Conservation (phyloP, 2,797 vertebrate species). For the Pangasius djambal region DNA sequence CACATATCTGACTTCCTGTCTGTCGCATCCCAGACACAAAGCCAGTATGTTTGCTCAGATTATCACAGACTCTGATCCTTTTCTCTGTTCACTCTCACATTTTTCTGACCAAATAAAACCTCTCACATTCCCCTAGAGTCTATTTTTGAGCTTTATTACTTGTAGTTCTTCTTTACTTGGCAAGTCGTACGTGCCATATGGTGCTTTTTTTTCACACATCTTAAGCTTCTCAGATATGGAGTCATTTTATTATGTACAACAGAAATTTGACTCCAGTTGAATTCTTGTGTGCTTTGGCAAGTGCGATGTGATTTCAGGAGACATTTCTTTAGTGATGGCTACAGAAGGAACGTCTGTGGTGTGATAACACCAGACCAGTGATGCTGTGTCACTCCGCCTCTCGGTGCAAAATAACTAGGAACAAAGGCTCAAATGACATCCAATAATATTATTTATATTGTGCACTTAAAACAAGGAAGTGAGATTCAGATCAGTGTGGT, state of each 20-base stretch:
- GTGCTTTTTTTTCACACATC: not conserved
- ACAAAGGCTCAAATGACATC: not conserved
- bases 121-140: not conserved
- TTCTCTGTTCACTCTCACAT: not conserved
- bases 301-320: not conserved
- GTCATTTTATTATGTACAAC: not conserved
- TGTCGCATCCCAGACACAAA: not conserved
- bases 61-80: not conserved
- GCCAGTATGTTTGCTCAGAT: not conserved
- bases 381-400: not conserved
- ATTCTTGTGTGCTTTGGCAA: not conserved
- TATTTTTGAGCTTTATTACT: conserved; percentile 1
- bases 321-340: not conserved
- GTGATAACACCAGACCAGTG: not conserved
- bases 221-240: not conserved
- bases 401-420: not conserved
- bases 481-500: not conserved
- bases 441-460: not conserved
- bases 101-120: conserved; percentile 5
- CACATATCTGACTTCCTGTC: not conserved
- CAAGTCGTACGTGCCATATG: not conserved
- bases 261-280: not conserved
- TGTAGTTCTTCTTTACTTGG: not conserved
- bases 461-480: not conserved
- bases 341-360: not conserved